Conservation (phyloP, 2,797 vertebrate species). For the Danio albolineatus region DNA sequence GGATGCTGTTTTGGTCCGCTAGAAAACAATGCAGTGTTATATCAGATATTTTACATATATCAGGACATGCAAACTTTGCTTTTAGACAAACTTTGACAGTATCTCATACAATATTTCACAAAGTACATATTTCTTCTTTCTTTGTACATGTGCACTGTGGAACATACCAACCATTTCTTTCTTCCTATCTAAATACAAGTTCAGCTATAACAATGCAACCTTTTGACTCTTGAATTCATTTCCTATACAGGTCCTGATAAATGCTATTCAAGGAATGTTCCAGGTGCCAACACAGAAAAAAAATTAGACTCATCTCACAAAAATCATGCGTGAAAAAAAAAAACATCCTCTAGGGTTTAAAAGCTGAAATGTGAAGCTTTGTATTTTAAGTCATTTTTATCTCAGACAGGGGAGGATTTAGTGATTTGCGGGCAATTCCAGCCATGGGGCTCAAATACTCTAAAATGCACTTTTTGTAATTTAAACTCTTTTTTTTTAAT, state of each 20-base stretch:
- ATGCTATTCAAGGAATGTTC: not conserved
- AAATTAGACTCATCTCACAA: not conserved
- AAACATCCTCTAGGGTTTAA: not conserved
- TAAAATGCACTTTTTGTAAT: no score
- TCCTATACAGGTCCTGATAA: not conserved
- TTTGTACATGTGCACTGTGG: slow-evolving; percentile 16
- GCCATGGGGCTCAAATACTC: no score
- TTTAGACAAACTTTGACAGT: slow-evolving; percentile 36
- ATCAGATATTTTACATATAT: slow-evolving; percentile 58
- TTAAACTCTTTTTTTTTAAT: no score
- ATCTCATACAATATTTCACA: slow-evolving; percentile 11
- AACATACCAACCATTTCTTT: slow-evolving; percentile 13
- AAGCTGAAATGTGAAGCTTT: not conserved
- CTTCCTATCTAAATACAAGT: not conserved
- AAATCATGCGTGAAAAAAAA: not conserved
- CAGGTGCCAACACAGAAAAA: not conserved
- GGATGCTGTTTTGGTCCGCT: slow-evolving; percentile 79
- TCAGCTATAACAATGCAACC: not conserved
- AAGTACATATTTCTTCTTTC: slow-evolving; percentile 12
- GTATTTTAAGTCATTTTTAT: no score
- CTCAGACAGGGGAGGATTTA: no score
- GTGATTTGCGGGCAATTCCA: no score
- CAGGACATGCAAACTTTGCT: slow-evolving; percentile 70
- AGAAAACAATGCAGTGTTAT: slow-evolving; percentile 71
- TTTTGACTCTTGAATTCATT: not conserved